A percentile compares a stretch with the other conserved stretches of the same genome.
Conservation (phyloP, 2,888 invertebrate genomes). For the Cataglyphis livida region DNA sequence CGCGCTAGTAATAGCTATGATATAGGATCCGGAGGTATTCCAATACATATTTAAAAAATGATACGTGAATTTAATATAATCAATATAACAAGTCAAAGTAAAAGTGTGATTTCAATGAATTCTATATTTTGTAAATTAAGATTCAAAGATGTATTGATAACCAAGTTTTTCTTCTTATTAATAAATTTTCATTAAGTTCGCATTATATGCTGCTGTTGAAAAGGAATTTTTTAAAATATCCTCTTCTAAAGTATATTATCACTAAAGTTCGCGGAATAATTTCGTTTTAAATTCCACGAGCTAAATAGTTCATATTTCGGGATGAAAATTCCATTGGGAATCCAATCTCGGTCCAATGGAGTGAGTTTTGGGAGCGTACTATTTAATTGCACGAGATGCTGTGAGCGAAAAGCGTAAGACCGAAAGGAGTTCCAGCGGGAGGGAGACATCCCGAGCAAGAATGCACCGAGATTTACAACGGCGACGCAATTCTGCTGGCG, state of each 20-base stretch:
- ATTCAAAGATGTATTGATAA: background rate
- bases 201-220: background rate
- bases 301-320: slow-evolving; percentile 45
- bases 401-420: slow-evolving; percentile 40
- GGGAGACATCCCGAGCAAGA: slow-evolving; percentile 62
- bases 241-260: slow-evolving; percentile 4
- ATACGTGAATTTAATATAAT: background rate
- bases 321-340: slow-evolving; percentile 28
- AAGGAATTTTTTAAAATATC: background rate
- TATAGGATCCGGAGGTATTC: background rate
- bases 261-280: slow-evolving; percentile 5
- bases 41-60: background rate
- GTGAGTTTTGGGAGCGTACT: slow-evolving; percentile 44
- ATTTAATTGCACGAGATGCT: slow-evolving; percentile 49
- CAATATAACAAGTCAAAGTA: background rate
- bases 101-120: background rate
- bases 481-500: slow-evolving; percentile 79
- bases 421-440: slow-evolving; percentile 23
- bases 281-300: slow-evolving; percentile 18
- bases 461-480: slow-evolving; percentile 76
- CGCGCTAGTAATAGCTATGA: background rate
- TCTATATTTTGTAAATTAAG: slow-evolving; percentile 5
- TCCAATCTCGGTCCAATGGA: slow-evolving; percentile 50
- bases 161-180: background rate
- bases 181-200: background rate